A percentile compares a stretch with the other conserved stretches of the same genome.
Conservation (phyloP, 2,888 invertebrate genomes). For the Leptinotarsa peninsularis region DNA sequence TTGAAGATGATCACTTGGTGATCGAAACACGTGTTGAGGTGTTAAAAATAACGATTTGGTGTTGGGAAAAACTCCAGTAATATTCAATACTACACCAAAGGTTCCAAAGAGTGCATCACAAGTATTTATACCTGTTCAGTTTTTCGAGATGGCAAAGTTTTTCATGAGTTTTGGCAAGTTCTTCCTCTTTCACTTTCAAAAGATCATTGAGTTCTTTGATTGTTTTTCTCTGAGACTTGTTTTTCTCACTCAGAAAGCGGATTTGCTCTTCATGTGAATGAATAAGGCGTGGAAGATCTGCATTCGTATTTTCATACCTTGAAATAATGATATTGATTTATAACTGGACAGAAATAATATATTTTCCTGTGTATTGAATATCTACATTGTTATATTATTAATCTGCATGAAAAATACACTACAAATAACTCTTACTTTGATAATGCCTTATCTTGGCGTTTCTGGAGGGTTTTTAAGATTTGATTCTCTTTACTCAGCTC, state of each 20-base stretch:
- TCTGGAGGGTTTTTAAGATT: constrained; percentile 80
- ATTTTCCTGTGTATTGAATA: not conserved
- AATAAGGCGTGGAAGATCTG: constrained; percentile 81
- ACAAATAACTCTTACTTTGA: constrained; percentile 69
- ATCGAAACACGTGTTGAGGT: too few species aligned
- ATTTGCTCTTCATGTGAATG: constrained; percentile 84
- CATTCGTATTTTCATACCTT: constrained; percentile 81
- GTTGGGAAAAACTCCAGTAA: too few species aligned
- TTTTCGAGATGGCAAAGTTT: constrained; percentile 79
- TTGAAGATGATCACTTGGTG: too few species aligned
- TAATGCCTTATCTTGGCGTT: constrained; percentile 82
- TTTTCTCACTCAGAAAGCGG: constrained; percentile 76
- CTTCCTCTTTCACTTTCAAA: constrained; percentile 77
- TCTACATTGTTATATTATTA: not conserved
- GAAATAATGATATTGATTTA: constrained; percentile 27
- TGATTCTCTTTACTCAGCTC: constrained; percentile 81
- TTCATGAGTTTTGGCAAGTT: constrained; percentile 74
- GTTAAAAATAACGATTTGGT: too few species aligned
- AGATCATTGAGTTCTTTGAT: constrained; percentile 74
- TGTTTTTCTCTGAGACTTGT: constrained; percentile 75
- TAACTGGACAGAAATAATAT: not conserved
- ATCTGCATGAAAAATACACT: too few species aligned
- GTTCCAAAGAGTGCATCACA: too few species aligned
- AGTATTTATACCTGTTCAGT: constrained; percentile 73
- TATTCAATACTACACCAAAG: too few species aligned